phyloP scores from a whole-genome alignment of 2,888 invertebrate species.

The Lysandra coridon region DNA sequence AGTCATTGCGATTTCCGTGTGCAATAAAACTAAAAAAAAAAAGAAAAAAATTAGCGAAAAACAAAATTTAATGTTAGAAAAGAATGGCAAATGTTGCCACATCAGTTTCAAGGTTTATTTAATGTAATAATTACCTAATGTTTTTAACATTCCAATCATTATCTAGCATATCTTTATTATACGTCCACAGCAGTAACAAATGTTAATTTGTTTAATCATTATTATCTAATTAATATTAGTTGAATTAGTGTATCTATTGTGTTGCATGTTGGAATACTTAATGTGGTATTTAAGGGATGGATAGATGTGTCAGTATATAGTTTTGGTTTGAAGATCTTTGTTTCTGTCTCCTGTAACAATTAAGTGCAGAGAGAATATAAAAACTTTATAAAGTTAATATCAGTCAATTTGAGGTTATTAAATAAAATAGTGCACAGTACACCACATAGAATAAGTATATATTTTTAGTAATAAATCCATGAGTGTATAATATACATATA shows the following conservation, averaged over 20 bases:
- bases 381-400: too few species aligned
- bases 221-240: conserved; percentile 3
- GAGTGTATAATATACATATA: not conserved
- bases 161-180: conserved; percentile 9
- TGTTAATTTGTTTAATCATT: not conserved
- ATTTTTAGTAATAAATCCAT: not conserved
- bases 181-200: not conserved
- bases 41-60: not conserved
- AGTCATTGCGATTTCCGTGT: not conserved
- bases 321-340: not conserved
- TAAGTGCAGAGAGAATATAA: too few species aligned
- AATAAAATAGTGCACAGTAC: not conserved
- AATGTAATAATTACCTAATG: conserved; percentile 1
- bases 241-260: not conserved
- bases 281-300: not conserved
- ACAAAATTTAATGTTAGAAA: not conserved
- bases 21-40: not conserved
- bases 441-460: not conserved
- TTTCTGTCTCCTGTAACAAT: too few species aligned
- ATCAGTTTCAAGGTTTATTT: conserved; percentile 7
- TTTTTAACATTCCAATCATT: conserved; percentile 4
- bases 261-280: not conserved
- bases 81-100: conserved; percentile 6
- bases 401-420: too few species aligned
- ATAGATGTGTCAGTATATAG: not conserved